Conservation (phyloP, 2,113 vertebrate genomes). For the Gobius niger region DNA sequence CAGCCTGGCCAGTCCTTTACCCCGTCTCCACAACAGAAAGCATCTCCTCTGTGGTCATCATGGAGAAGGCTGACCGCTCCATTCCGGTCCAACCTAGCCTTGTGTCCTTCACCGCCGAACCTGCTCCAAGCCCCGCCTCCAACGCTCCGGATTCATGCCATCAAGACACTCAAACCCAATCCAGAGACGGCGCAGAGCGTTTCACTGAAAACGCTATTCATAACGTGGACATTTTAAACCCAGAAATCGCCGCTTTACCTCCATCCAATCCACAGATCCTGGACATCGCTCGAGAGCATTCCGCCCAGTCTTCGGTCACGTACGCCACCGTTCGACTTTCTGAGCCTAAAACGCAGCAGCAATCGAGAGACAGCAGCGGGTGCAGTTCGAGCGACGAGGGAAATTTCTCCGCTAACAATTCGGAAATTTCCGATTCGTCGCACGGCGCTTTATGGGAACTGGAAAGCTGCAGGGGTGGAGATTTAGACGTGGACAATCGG, state of each 20-base stretch:
- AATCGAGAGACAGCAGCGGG: slow-evolving; percentile 42
- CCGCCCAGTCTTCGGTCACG: slow-evolving; percentile 74
- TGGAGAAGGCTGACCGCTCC: slow-evolving; percentile 64
- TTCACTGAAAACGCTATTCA: slow-evolving; percentile 33
- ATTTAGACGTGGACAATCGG: slow-evolving; percentile 51
- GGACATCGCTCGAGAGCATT: slow-evolving; percentile 35
- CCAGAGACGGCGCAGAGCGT: slow-evolving; percentile 34
- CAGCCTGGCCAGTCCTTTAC: slow-evolving; percentile 82
- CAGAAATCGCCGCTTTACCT: slow-evolving; percentile 5
- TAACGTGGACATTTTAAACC: slow-evolving; percentile 19
- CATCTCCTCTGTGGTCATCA: slow-evolving; percentile 82
- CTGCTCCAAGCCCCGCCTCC: neutral
- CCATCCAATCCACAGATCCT: neutral
- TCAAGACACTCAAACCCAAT: slow-evolving; percentile 4
- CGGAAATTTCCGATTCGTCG: slow-evolving; percentile 67
- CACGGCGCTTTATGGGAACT: slow-evolving; percentile 76
- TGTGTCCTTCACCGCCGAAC: slow-evolving; percentile 20
- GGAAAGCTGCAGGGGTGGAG: slow-evolving; percentile 54
- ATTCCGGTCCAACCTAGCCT: slow-evolving; percentile 42
- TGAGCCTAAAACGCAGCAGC: slow-evolving; percentile 35
- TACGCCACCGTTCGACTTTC: slow-evolving; percentile 78
- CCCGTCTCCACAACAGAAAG: slow-evolving; percentile 73
- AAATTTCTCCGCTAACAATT: slow-evolving; percentile 70
- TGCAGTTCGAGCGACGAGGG: slow-evolving; percentile 73
- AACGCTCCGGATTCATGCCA: slow-evolving; percentile 7